A percentile compares a stretch with the other conserved stretches of the same genome.
Conservation (phyloP, 2,888 invertebrate genomes). For the Lordiphosa fenestrarum region DNA sequence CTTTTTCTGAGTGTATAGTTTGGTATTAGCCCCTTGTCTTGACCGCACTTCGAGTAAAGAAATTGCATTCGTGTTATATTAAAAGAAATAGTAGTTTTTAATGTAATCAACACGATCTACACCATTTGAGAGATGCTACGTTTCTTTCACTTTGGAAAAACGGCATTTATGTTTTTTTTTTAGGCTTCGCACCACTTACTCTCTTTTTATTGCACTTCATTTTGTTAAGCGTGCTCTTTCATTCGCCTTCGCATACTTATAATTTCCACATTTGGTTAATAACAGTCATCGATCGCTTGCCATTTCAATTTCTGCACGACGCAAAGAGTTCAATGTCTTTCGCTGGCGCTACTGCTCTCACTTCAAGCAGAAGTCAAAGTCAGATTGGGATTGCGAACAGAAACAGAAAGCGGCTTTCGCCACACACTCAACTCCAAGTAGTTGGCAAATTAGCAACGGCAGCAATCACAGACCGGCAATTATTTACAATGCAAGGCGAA, state of each 20-base stretch:
- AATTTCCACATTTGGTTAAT: constrained; percentile 62
- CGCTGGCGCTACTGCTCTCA: constrained; percentile 46
- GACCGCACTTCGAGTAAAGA: too few relatives aligned
- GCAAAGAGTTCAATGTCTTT: constrained; percentile 64
- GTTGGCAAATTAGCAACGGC: constrained; percentile 71
- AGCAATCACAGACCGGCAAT: constrained; percentile 38
- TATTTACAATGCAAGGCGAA: constrained; percentile 34
- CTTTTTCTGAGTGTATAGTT: too few relatives aligned
- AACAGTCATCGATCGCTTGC: constrained; percentile 37
- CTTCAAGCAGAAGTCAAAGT: constrained; percentile 30
- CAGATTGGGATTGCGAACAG: constrained; percentile 13
- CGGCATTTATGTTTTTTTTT: too few relatives aligned
- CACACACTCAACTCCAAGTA: constrained; percentile 46
- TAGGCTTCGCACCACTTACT: too few relatives aligned
- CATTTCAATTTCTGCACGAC: constrained; percentile 51
- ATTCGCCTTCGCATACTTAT: constrained; percentile 19
- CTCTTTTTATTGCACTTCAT: background rate
- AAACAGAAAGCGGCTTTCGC: constrained; percentile 58
- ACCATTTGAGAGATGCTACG: too few relatives aligned
- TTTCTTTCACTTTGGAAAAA: too few relatives aligned
- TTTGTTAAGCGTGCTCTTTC: constrained; percentile 18
- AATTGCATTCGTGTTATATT: too few relatives aligned
- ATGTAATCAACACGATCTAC: too few relatives aligned
- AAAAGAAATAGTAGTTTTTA: too few relatives aligned
- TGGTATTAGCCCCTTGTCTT: too few relatives aligned